Evolutionary conservation across 92 coral and sea anemone genomes (phyloP).

Genomic region (Micromussa lordhowensis): DNA sequence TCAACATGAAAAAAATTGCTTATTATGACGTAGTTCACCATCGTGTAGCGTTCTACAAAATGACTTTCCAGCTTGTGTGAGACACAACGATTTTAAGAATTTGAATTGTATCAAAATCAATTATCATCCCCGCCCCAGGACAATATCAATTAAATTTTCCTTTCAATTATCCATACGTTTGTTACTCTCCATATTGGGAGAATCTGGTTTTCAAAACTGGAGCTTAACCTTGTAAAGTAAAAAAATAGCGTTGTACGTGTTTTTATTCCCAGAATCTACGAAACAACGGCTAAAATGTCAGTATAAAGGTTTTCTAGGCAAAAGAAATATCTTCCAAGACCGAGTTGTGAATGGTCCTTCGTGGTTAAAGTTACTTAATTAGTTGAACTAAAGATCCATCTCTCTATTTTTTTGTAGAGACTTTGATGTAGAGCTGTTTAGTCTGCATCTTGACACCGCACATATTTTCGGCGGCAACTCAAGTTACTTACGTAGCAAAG

Average conservation of each 20-base stretch:
- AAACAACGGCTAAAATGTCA: neutral
- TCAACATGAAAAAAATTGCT: neutral
- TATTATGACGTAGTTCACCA: neutral
- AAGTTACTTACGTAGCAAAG: neutral
- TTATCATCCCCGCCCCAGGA: neutral
- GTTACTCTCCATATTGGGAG: neutral
- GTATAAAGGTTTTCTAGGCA: neutral
- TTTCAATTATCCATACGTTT: too few relatives aligned
- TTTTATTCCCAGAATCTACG: too few relatives aligned
- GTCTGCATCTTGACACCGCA: neutral
- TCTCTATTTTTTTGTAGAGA: neutral
- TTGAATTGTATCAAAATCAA: neutral
- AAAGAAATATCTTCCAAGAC: neutral
- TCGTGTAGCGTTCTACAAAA: neutral
- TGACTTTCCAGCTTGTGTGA: neutral
- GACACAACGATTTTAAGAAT: neutral
- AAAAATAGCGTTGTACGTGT: neutral
- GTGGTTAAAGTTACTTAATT: neutral
- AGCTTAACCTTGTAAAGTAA: too few relatives aligned
- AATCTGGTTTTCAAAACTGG: neutral
- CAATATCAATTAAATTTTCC: neutral
- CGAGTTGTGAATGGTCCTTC: neutral
- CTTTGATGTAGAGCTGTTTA: neutral
- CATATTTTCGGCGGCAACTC: constrained; percentile 1
- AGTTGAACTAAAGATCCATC: neutral